phyloP scores from a whole-genome alignment of 2,113 vertebrate species.

The Elaphurus davidianus region DNA sequence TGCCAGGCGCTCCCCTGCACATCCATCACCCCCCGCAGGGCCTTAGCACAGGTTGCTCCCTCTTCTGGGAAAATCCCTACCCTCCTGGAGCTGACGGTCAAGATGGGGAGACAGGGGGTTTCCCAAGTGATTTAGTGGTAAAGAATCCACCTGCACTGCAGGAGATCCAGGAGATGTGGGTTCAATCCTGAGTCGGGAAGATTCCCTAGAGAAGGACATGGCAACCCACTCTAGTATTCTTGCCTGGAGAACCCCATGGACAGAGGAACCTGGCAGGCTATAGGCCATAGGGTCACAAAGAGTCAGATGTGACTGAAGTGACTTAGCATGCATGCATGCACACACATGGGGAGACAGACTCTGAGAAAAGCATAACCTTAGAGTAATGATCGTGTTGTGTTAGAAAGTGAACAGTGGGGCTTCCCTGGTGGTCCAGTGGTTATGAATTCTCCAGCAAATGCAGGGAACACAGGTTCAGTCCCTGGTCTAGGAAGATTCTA shows the following conservation, averaged over 20 bases:
- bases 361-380: not conserved
- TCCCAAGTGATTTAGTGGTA: not conserved
- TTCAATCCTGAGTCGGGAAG: not conserved
- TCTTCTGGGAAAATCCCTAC: not conserved
- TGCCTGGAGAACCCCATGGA: not conserved
- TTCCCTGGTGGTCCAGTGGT: not conserved
- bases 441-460: rapidly evolving
- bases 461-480: not conserved
- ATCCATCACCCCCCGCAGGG: not conserved
- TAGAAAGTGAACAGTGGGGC: not conserved
- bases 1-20: not conserved
- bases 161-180: not conserved
- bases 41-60: not conserved
- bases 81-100: not conserved
- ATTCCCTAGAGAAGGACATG: not conserved
- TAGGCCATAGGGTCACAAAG: not conserved
- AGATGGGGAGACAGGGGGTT: not conserved
- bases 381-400: not conserved
- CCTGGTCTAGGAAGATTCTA: not conserved
- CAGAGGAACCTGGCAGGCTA: not conserved
- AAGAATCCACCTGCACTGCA: not conserved
- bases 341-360: rapidly evolving
- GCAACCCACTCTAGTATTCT: not conserved
- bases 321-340: not conserved
- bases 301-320: not conserved